These are phyloP conservation scores for Myiothlypis chrysogaster DNA, from an alignment of 2,797 vertebrate genomes.

Conservation along the genomic window DNA sequence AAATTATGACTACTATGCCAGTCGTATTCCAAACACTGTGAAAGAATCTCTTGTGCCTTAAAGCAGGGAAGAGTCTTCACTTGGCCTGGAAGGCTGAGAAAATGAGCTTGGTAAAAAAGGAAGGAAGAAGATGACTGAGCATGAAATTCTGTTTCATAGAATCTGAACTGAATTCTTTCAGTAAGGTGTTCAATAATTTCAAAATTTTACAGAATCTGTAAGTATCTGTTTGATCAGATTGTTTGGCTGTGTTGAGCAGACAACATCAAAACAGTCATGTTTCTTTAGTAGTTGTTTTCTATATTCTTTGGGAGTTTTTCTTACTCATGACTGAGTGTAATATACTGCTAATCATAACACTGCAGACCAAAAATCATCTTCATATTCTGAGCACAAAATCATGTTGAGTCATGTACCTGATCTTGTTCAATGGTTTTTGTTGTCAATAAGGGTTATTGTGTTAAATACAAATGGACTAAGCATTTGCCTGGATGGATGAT, in stretches of 20 bases:
- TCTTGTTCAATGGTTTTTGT: background rate
- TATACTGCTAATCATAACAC: background rate
- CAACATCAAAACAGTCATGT: background rate
- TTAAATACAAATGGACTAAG: slow-evolving; percentile 17
- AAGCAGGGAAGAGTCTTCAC: background rate
- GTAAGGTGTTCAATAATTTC: slow-evolving; percentile 23
- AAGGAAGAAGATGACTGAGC: background rate
- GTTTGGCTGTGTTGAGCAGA: background rate
- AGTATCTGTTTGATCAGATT: background rate
- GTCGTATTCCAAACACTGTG: slow-evolving; percentile 85
- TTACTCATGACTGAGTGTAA: background rate
- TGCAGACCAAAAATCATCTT: background rate
- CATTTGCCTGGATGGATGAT: background rate
- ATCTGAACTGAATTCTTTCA: slow-evolving; percentile 12
- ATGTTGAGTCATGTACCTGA: background rate
- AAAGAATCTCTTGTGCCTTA: slow-evolving; percentile 82
- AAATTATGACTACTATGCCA: slow-evolving; percentile 89
- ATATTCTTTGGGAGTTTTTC: background rate
- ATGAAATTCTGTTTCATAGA: background rate
- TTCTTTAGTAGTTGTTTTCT: background rate
- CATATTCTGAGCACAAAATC: background rate
- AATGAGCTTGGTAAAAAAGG: background rate
- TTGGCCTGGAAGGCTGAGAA: background rate
- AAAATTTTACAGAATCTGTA: background rate
- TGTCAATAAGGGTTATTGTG: background rate